Base-by-base conservation (phyloP, 2,888 invertebrate genomes). In the Gymnoscelis rufifasciata region DNA sequence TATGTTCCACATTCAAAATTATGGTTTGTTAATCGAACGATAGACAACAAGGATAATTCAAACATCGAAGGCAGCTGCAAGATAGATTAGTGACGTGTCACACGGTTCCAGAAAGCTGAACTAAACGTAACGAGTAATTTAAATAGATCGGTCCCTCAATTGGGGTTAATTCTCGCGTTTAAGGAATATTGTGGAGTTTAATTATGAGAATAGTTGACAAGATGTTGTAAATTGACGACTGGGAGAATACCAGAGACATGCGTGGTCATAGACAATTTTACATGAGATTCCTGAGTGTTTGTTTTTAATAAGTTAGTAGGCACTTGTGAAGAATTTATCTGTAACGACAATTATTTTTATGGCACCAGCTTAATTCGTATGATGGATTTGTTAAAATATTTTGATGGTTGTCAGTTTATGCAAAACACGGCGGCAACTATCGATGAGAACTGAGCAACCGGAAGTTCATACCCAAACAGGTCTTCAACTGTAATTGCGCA, bases 121-220 rank as follows among this genome's bases (percentile, higher is more conserved):
- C 83, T 82, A 54, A 74, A 67, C 72, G 78, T 75, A 78, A 71
- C 69, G 70, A 78, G 81, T 84, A 78, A 87, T 87, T 87, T 88
- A 86, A 87, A 87, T 87, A 88, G 83, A 84, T 78, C 84, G 82
- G 77, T 81, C 82, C 78, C 78, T 84, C 88, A 88, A 88, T 88
- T 88, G 86, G 79, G 88, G 88, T 88, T 87, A 88, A 88, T 87
- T 88, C 87, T 64, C 77, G 74, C 78, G 79, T 88, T 87, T 88
- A 86, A 87, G 88, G 83, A 88, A 88, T 87, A 87, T 79, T 44
- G 71, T 72, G 68, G 73, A 75, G 73, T 77, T 78, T 87, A 88
- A 88, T 86, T 84, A 86, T 73, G 71, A 72, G 62, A 43, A 38
- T 15, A 14, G 60, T 62, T 60, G 59, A 60, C 66, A 66, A 68